Conservation (phyloP, 2,888 invertebrate genomes). For the Sminthurides aquaticus region DNA sequence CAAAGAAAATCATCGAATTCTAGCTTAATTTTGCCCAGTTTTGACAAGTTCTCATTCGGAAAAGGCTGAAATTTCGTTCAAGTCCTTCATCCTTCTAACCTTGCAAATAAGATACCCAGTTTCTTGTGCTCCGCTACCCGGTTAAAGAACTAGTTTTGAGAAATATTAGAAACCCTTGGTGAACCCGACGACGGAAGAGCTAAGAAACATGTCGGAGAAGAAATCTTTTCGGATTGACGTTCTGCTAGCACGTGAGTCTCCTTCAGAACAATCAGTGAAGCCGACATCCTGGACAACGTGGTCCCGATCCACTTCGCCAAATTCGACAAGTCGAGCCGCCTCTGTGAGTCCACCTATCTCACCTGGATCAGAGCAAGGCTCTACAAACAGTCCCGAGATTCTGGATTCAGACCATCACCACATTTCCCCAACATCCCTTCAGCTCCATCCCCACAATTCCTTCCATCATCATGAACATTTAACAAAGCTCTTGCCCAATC, state of each 20-base stretch:
- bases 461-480: constrained; percentile 8
- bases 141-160: too few species aligned
- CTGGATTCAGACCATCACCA: neutral
- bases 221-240: constrained; percentile 89
- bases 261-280: constrained; percentile 15
- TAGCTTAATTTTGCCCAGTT: too few species aligned
- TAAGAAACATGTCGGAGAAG: constrained; percentile 47
- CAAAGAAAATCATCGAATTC: too few species aligned
- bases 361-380: constrained; percentile 62
- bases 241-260: constrained; percentile 58
- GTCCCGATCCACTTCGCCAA: constrained; percentile 40
- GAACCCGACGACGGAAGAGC: too few species aligned
- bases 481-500: constrained; percentile 13
- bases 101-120: too few species aligned
- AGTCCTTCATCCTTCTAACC: too few species aligned
- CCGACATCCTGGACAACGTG: constrained; percentile 25
- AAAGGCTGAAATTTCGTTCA: too few species aligned
- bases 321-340: constrained; percentile 30
- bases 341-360: constrained; percentile 68
- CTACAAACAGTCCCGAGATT: constrained; percentile 10
- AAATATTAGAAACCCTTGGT: too few species aligned
- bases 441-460: neutral
- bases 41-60: too few species aligned
- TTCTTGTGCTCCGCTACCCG: too few species aligned
- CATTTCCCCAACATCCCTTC: neutral